Base-by-base conservation (phyloP, 2,888 invertebrate genomes). In the Eueremaeus valkanovi region DNA sequence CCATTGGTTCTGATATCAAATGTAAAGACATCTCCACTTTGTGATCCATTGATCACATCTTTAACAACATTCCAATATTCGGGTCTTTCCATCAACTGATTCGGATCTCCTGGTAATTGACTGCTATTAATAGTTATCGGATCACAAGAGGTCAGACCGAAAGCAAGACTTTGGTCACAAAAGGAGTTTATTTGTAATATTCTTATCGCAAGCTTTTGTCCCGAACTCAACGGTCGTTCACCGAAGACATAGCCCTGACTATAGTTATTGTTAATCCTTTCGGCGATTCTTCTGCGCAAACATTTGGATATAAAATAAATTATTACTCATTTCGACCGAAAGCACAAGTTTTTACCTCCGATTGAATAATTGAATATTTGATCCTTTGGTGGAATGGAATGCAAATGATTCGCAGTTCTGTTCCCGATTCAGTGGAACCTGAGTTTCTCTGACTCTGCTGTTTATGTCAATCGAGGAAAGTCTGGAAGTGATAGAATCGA, bases 31-130 rank as follows among this genome's bases (percentile, higher is more conserved):
- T 96, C 95, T 0, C 93, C 93, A 49, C 82, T 80, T 77, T 92
- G 88, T 0, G 95, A 89, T 55, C 89, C 89, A 68, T 91, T 89
- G 0, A 92, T 94, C 0, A 94, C 92, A 82, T 98, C 95, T 81
- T 95, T 91, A 81, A 92, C 90, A 13, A 97, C 93, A 0, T 97
- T 95, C 98, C 98, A 99, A 83, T 98, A 98, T 82, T 99, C 97
- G 0, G 92, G 92, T 49, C 98, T 87, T 83, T 98, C 97, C 36
- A 98, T 84, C 1, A 98, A 85, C 73, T 91, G 88, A 82, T 96
- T 95, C 0, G 94, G 91, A 83, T 95, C 95, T 79, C 93, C 93
- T 0, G 95, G 95, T 63, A 95, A 84, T 80, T 93, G 92, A 51
- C 87, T 86, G 18, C 79, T 76, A 73, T 80, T 78, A 27, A 97